Evolutionary conservation across 2,113 vertebrate species (phyloP).

Genomic region (Onychorhynchus coronatus): DNA sequence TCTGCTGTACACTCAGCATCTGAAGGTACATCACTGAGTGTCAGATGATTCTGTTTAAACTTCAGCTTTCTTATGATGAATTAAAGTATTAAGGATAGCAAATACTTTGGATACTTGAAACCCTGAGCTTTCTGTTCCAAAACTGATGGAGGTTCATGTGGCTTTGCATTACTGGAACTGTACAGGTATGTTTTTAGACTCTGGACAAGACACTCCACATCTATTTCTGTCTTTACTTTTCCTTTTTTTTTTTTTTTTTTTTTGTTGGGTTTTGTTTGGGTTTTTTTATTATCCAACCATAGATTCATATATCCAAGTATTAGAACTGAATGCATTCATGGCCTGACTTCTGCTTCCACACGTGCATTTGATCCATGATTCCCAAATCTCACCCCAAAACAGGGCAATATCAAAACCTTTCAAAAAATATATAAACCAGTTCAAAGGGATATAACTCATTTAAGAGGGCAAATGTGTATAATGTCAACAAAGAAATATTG

Average conservation of each 20-base stretch:
- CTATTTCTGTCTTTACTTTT: neutral
- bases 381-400: neutral
- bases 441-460: neutral
- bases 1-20: neutral
- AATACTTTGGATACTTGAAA: neutral
- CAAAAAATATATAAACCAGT: neutral
- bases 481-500: neutral
- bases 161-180: neutral
- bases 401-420: neutral
- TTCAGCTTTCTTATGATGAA: neutral
- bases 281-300: neutral
- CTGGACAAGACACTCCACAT: no score
- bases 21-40: neutral
- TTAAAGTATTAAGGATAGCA: neutral
- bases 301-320: neutral
- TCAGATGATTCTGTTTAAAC: neutral
- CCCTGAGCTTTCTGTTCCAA: neutral
- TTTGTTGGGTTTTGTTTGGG: neutral
- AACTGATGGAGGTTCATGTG: neutral
- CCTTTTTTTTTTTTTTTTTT: neutral
- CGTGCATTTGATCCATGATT: neutral
- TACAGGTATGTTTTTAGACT: no score
- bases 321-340: neutral
- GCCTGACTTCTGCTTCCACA: neutral
- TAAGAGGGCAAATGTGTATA: neutral